Percentiles rank a stretch among this genome's conserved stretches.
Conservation (phyloP, 2,888 invertebrate genomes). For the Corythucha ciliata region DNA sequence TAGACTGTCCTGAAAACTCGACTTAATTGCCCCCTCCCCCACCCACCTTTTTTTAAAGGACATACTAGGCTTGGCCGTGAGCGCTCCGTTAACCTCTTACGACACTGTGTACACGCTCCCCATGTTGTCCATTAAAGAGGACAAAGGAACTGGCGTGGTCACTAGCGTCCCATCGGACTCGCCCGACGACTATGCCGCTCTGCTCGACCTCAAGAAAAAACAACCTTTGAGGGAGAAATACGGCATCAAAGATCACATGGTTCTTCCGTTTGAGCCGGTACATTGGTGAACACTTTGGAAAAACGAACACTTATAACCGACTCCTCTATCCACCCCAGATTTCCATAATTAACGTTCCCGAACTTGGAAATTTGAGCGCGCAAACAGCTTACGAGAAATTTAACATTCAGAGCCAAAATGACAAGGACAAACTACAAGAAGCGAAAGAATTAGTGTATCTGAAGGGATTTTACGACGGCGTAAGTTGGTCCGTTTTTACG, state of each 20-base stretch:
- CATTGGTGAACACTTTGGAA: background rate
- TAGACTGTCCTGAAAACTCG: constrained; percentile 19
- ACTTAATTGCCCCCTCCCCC: too few species aligned
- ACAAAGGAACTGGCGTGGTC: constrained; percentile 96
- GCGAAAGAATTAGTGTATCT: constrained; percentile 95
- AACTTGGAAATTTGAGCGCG: constrained; percentile 76
- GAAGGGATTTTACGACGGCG: constrained; percentile 92
- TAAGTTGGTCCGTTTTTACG: constrained; percentile 38
- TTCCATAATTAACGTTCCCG: constrained; percentile 87
- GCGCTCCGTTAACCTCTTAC: constrained; percentile 77
- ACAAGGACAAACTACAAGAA: constrained; percentile 81
- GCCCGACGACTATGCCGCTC: constrained; percentile 95
- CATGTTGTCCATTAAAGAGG: constrained; percentile 95
- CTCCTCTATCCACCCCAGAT: constrained; percentile 41
- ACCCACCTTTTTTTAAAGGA: constrained; percentile 47
- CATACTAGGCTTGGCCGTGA: constrained; percentile 72
- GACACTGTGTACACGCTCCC: constrained; percentile 83
- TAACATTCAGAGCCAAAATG: constrained; percentile 97
- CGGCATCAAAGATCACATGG: constrained; percentile 72
- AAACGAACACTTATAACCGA: background rate
- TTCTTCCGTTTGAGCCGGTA: constrained; percentile 52
- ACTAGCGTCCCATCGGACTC: constrained; percentile 98
- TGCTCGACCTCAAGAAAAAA: constrained; percentile 91
- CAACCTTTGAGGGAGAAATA: constrained; percentile 84
- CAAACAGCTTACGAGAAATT: constrained; percentile 73